Evolutionary conservation across 2,888 invertebrate species (phyloP), one percentile per base, ranked within the genome.

Genomic region (Hydriomena furcata): DNA sequence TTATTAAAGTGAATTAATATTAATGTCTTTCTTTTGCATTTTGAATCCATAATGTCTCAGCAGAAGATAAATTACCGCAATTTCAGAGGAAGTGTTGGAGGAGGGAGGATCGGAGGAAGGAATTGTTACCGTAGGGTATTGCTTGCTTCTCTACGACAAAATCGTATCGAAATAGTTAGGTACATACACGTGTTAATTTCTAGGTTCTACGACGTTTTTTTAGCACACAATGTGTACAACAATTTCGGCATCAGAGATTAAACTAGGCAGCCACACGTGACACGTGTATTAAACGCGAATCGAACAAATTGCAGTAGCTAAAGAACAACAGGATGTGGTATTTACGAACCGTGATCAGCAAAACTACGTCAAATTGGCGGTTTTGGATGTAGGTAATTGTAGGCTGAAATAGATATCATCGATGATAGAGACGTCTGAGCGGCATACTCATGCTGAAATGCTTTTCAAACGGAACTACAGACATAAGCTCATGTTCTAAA

Each of bases 281-380:
- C 24, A 55, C 55, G 62, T 60, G 63, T 62, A 64, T 64, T 58
- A 65, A 66, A 58, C 43, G 53, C 47, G 53, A 58, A 59, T 51
- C 58, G 52, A 65, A 57, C 38, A 65, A 70, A 67, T 69, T 65
- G 58, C 60, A 63, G 61, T 63, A 58, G 61, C 58, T 60, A 58
- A 63, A 61, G 60, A 63, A 73, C 12, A 76, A 82, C 82, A 82
- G 84, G 84, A 84, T 77, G 72, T 59, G 47, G 55, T 72, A 66
- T 75, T 82, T 79, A 81, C 61, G 69, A 68, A 59, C 68, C 62
- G 74, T 77, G 77, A 81, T 81, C 68, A 70, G 67, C 73, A 67
- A 70, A 79, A 78, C 65, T 70, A 61, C 67, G 60, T 62, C 64
- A 73, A 77, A 76, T 76, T 71, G 69, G 46, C 65, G 62, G 76